phyloP scores from a whole-genome alignment of 2,888 invertebrate genomes.

The Stictocephala bisonia region DNA sequence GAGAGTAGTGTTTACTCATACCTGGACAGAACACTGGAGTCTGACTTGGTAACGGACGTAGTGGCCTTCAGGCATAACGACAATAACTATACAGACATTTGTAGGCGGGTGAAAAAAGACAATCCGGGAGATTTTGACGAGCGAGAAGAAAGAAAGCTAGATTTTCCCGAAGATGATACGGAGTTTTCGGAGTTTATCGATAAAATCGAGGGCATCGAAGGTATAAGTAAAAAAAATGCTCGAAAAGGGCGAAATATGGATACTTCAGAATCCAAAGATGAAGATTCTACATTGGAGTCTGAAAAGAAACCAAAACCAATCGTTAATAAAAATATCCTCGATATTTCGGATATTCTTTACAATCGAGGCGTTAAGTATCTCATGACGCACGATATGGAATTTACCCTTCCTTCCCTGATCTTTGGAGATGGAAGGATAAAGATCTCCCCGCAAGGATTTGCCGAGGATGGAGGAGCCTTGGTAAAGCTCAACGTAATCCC shows the following conservation, averaged over 20 bases:
- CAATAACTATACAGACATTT: constrained; percentile 65
- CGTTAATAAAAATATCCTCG: constrained; percentile 69
- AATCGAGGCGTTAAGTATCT: constrained; percentile 78
- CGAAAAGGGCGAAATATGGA: neutral
- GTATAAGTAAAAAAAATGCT: constrained; percentile 58
- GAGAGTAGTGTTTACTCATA: constrained; percentile 82
- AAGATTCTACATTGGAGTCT: neutral
- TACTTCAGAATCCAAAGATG: neutral
- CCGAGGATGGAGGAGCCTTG: constrained; percentile 76
- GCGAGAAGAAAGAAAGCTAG: constrained; percentile 56
- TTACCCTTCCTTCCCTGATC: constrained; percentile 77
- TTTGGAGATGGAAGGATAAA: constrained; percentile 80
- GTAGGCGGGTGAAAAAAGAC: constrained; percentile 66
- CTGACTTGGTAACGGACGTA: constrained; percentile 75
- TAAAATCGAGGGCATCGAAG: constrained; percentile 54
- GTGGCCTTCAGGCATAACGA: constrained; percentile 74
- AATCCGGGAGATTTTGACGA: constrained; percentile 11
- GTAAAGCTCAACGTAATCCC: constrained; percentile 73
- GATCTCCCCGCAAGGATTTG: constrained; percentile 78
- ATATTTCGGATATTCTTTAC: constrained; percentile 78
- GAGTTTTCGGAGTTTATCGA: constrained; percentile 59
- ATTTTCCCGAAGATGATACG: constrained; percentile 62
- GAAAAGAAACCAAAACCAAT: constrained; percentile 5
- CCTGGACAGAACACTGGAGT: constrained; percentile 74
- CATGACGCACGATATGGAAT: constrained; percentile 80